Conservation (phyloP, 2,113 vertebrate species). For the Bujurquina vittata region DNA sequence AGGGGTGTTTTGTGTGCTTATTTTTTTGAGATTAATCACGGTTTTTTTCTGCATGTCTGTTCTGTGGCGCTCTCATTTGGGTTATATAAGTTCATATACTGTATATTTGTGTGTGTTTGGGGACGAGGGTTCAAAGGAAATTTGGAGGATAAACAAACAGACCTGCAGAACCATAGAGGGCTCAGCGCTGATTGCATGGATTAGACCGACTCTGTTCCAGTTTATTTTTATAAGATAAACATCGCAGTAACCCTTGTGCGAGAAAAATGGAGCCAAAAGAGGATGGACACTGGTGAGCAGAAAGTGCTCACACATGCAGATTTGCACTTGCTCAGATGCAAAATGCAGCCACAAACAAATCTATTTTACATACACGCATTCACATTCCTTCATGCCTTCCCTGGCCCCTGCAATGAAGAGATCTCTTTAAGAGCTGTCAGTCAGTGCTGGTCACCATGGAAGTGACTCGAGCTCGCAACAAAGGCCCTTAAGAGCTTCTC, state of each 20-base stretch:
- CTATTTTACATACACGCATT: constrained; percentile 27
- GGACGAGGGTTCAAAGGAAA: constrained; percentile 74
- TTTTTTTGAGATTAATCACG: constrained; percentile 6
- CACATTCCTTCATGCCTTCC: constrained; percentile 61
- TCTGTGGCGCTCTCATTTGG: constrained; percentile 48
- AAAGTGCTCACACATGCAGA: constrained; percentile 71
- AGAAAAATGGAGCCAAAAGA: constrained; percentile 60
- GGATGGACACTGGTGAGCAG: constrained; percentile 84
- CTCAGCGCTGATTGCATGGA: constrained; percentile 66
- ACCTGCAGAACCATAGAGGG: constrained; percentile 55
- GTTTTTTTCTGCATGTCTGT: constrained; percentile 52
- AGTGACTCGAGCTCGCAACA: constrained; percentile 63
- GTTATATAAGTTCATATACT: constrained; percentile 53
- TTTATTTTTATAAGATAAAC: constrained; percentile 81
- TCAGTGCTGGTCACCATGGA: constrained; percentile 72
- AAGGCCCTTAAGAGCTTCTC: constrained; percentile 76
- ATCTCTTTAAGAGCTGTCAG: constrained; percentile 74
- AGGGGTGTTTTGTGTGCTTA: not conserved
- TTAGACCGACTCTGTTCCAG: constrained; percentile 62
- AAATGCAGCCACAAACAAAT: constrained; percentile 41
- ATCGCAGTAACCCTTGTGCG: constrained; percentile 62
- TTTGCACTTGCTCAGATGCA: constrained; percentile 32
- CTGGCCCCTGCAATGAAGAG: constrained; percentile 69
- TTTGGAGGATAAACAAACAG: constrained; percentile 75
- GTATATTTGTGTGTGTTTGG: constrained; percentile 52